Evolutionary conservation across 2,888 invertebrate species (phyloP), one percentile per base, ranked within the genome.

Genomic region (Bombyx huttoni): DNA sequence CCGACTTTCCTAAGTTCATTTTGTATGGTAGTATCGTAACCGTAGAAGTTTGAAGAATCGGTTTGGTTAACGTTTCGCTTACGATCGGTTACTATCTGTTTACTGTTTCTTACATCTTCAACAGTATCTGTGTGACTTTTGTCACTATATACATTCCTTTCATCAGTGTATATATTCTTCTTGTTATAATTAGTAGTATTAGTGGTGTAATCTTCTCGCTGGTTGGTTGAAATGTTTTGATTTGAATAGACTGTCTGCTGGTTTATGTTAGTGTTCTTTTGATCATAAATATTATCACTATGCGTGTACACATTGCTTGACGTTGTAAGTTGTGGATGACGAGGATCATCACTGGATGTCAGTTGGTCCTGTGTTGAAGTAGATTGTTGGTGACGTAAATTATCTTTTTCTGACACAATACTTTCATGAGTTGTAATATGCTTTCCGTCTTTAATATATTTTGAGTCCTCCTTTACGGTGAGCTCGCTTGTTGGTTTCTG

Each of bases 31-130:
- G 78, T 58, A 56, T 88, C 86, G 54, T 89, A 88, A 8, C 85
- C 87, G 57, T 81, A 88, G 63, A 88, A 89, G 53, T 89, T 85
- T 0, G 84, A 82, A 10, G 85, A 78, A 66, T 87, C 85, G 33
- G 88, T 86, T 63, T 77, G 68, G 57, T 80, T 81, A 51, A 67
- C 64, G 55, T 81, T 72, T 47, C 73, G 75, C 55, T 67, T 73
- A 53, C 66, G 73, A 52, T 74, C 73, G 52, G 70, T 70, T 53
- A 66, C 66, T 35, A 58, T 64, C 55, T 77, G 68, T 55, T 67
- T 70, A 47, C 56, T 76, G 8, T 62, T 59, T 50, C 63, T 61
- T 46, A 62, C 63, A 45, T 60, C 68, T 56, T 76, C 64, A 45
- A 63, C 59, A 48, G 64, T 62, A 53, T 73, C 69, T 60, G 62